phyloP scores from a whole-genome alignment of 2,888 invertebrate species.

The Homarus gammarus region DNA sequence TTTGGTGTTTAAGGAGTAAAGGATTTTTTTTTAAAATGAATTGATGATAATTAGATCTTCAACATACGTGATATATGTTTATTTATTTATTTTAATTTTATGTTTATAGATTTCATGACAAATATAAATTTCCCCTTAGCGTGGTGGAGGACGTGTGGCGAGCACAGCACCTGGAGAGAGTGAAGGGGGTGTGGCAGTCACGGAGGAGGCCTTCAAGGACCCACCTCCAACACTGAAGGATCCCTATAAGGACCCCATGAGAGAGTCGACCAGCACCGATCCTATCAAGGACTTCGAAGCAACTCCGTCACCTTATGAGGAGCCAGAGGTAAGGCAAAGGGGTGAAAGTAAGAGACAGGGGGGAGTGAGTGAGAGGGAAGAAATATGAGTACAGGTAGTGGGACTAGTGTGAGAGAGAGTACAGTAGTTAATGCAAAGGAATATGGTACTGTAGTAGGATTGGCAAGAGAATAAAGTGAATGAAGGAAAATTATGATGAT shows the following conservation, averaged over 20 bases:
- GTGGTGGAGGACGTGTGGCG: conserved; percentile 63
- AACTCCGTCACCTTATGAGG: conserved; percentile 38
- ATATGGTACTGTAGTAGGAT: neutral
- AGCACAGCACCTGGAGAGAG: conserved; percentile 47
- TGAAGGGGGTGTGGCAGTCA: conserved; percentile 56
- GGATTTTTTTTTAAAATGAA: too few species aligned
- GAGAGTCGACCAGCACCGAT: conserved; percentile 44
- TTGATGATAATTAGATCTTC: too few species aligned
- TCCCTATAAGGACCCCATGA: conserved; percentile 51
- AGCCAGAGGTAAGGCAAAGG: conserved; percentile 43
- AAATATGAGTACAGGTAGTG: too few species aligned
- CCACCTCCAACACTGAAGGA: conserved; percentile 52
- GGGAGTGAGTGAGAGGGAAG: too few species aligned
- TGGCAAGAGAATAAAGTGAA: neutral
- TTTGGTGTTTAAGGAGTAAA: too few species aligned
- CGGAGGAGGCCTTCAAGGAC: conserved; percentile 66
- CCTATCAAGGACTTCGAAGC: conserved; percentile 41
- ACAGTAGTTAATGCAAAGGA: too few species aligned
- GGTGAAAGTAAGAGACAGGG: too few species aligned
- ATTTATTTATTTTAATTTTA: too few species aligned
- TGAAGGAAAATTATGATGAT: neutral
- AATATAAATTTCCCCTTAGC: too few species aligned
- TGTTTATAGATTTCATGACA: too few species aligned
- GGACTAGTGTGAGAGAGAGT: too few species aligned
- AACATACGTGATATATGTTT: too few species aligned